A percentile compares a stretch with the other conserved stretches of the same genome.
phyloP scores from a whole-genome alignment of 2,113 vertebrate species.

The Propithecus coquereli region DNA sequence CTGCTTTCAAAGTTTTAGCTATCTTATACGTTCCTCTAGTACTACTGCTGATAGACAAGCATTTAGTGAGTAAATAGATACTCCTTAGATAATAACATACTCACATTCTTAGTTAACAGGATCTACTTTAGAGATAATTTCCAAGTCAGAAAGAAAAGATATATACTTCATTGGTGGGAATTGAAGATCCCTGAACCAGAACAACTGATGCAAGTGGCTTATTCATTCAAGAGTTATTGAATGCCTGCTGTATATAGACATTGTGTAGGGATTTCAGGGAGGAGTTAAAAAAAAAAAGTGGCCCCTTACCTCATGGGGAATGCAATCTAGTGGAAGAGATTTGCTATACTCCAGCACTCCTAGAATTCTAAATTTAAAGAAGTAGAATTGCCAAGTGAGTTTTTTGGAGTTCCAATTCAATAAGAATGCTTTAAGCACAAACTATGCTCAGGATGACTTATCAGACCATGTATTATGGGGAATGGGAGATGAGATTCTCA shows the following conservation, averaged over 20 bases:
- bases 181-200: not conserved
- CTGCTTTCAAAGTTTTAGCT: not conserved
- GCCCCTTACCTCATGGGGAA: not conserved
- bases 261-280: not conserved
- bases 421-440: not conserved
- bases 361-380: not conserved
- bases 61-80: not conserved
- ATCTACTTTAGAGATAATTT: not conserved
- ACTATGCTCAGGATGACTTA: not conserved
- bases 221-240: not conserved
- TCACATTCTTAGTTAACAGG: not conserved
- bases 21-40: not conserved
- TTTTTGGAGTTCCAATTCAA: not conserved
- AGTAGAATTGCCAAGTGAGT: not conserved
- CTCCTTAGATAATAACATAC: not conserved
- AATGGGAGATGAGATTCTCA: not conserved
- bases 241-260: not conserved
- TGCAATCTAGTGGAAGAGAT: not conserved
- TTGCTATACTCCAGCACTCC: not conserved
- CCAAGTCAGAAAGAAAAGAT: not conserved
- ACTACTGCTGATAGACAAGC: not conserved
- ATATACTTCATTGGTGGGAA: not conserved
- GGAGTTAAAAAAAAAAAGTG: not conserved
- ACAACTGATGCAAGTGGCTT: not conserved
- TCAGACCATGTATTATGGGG: not conserved